Percentiles rank a stretch among this genome's conserved stretches.
phyloP scores from a whole-genome alignment of 2,888 invertebrate genomes.

The Syrista parreyssii region DNA sequence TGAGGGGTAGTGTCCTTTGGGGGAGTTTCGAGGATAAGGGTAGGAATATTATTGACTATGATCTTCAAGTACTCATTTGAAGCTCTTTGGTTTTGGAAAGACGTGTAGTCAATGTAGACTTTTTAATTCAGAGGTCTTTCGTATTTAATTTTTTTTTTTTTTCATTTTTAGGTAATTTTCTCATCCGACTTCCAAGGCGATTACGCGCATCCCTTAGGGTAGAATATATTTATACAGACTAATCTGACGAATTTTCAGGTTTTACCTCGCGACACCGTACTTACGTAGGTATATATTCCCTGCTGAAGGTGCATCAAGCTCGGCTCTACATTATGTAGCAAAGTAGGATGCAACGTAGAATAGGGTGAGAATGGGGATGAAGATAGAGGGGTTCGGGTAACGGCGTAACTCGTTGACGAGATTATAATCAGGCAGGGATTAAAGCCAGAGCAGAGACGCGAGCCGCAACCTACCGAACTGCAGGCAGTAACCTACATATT shows the following conservation, averaged over 20 bases:
- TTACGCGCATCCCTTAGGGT: background rate
- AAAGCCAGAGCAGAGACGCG: conserved; percentile 47
- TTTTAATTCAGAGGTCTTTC: background rate
- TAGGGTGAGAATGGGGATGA: conserved; percentile 1
- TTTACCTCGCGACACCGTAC: background rate
- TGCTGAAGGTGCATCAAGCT: background rate
- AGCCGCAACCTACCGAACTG: background rate
- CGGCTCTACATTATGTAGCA: background rate
- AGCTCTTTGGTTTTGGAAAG: background rate
- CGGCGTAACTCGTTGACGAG: conserved; percentile 63
- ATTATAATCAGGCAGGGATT: conserved; percentile 64
- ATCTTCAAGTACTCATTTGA: background rate
- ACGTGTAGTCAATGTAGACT: background rate
- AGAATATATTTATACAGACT: background rate
- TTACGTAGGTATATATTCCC: background rate
- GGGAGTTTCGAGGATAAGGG: background rate
- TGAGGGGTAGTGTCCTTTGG: background rate
- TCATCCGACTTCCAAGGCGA: background rate
- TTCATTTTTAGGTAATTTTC: background rate
- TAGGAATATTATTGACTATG: background rate
- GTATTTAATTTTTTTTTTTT: background rate
- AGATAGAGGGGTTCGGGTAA: conserved; percentile 33
- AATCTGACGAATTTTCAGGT: background rate
- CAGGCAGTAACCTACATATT: background rate
- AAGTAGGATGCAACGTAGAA: background rate